A percentile compares a stretch with the other conserved stretches of the same genome.
These are phyloP conservation scores for Stenichneumon culpator DNA, from an alignment of 2,888 invertebrate genomes.

Conservation along the genomic window DNA sequence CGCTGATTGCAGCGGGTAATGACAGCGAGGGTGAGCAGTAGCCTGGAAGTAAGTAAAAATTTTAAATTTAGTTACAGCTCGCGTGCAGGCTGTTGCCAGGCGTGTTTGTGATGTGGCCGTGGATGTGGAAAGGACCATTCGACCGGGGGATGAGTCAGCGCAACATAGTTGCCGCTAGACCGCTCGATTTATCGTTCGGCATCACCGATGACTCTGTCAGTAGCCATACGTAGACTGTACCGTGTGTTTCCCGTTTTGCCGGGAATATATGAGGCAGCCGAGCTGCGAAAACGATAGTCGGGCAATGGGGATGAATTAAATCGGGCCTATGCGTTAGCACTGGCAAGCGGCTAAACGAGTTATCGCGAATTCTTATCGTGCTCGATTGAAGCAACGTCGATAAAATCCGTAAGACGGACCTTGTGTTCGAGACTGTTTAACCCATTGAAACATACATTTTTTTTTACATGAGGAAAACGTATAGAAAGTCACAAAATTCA, in stretches of 20 bases:
- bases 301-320: conserved; percentile 13
- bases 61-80: conserved; percentile 85
- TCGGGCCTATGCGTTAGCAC: not conserved
- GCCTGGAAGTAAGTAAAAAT: conserved; percentile 85
- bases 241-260: conserved; percentile 24
- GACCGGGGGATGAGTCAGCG: conserved; percentile 80
- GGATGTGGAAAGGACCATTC: conserved; percentile 73
- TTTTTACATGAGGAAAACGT: too few species aligned
- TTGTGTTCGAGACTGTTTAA: too few species aligned
- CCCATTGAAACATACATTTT: too few species aligned
- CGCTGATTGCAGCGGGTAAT: conserved; percentile 85
- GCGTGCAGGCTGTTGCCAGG: conserved; percentile 76
- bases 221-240: conserved; percentile 37
- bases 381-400: too few species aligned
- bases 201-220: conserved; percentile 60
- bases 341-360: not conserved
- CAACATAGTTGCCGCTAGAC: conserved; percentile 41
- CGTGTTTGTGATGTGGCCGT: conserved; percentile 79
- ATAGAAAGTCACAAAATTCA: too few species aligned
- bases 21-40: conserved; percentile 85
- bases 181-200: conserved; percentile 54
- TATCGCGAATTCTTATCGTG: not conserved
- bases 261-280: conserved; percentile 6
- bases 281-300: conserved; percentile 28
- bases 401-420: too few species aligned